Percentiles rank a stretch among this genome's conserved stretches.
These are phyloP conservation scores for Brachyrhaphis roseni DNA, from an alignment of 2,797 vertebrate genomes.

Conservation along the genomic window DNA sequence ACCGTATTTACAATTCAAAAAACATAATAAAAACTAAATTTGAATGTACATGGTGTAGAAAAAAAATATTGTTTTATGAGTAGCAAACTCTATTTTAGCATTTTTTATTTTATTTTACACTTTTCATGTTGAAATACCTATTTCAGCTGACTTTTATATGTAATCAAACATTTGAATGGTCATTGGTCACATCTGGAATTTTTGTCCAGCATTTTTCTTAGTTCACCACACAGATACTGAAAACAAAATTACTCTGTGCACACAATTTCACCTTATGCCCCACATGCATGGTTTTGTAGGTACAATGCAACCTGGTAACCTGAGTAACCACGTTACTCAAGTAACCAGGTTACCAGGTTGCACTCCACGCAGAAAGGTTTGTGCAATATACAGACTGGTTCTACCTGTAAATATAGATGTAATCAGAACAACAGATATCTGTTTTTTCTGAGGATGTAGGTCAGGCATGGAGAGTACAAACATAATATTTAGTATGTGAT, in stretches of 20 bases:
- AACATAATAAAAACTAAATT: not conserved
- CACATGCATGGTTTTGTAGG: not conserved
- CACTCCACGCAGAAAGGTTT: not conserved
- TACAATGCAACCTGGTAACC: not conserved
- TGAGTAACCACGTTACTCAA: not conserved
- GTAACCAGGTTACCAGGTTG: not conserved
- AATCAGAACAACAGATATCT: not conserved
- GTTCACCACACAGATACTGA: not conserved
- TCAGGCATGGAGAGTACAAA: slow-evolving; percentile 18
- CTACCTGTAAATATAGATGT: not conserved
- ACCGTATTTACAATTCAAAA: not conserved
- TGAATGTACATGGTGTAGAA: not conserved
- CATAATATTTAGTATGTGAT: not conserved
- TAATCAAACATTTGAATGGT: not conserved
- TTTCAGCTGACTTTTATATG: not conserved
- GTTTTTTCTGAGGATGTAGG: slow-evolving; percentile 5
- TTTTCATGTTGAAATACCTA: not conserved
- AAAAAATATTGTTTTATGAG: not conserved
- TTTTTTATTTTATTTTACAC: not conserved
- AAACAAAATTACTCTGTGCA: not conserved
- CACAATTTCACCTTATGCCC: not conserved
- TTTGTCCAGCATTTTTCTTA: not conserved
- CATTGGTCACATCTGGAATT: not conserved
- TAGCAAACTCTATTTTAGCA: not conserved
- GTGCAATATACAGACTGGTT: not conserved